A percentile compares a stretch with the other conserved stretches of the same genome.
Conservation (phyloP, 1,140 invertebrate species). For the Musca domestica region DNA sequence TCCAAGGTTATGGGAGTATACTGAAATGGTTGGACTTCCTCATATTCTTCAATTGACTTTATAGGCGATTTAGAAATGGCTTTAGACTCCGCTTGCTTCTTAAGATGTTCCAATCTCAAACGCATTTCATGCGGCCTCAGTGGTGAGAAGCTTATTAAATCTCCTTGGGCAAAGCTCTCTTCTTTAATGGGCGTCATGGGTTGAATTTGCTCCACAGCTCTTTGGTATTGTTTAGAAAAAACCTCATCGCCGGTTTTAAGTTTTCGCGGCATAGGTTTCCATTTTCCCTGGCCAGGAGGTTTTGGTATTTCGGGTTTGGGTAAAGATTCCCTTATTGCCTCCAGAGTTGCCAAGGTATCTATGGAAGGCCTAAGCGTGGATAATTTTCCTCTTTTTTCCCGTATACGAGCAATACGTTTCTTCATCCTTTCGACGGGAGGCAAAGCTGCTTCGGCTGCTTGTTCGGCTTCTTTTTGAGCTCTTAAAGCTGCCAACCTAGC, state of each 20-base stretch:
- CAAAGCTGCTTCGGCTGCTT: neutral
- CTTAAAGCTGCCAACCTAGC: neutral
- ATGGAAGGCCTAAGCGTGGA: neutral
- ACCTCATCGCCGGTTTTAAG: neutral
- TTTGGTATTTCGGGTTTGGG: neutral
- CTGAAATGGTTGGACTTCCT: neutral
- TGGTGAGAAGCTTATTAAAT: conserved; percentile 2
- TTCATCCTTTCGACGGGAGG: neutral
- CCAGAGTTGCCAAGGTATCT: neutral
- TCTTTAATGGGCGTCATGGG: neutral
- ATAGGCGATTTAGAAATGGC: neutral
- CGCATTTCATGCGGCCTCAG: neutral
- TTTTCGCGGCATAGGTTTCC: neutral
- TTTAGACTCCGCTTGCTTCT: neutral
- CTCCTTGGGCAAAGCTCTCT: neutral
- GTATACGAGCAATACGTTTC: neutral
- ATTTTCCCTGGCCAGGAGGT: neutral
- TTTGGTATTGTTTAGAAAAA: neutral
- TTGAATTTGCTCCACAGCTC: neutral
- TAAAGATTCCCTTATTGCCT: neutral
- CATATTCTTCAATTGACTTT: neutral
- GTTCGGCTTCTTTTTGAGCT: neutral
- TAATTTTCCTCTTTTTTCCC: neutral
- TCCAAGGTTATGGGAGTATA: too few species aligned
- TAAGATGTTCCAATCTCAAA: neutral